phyloP scores from a whole-genome alignment of 2,113 vertebrate genomes.

The Notarius quadriscutis region DNA sequence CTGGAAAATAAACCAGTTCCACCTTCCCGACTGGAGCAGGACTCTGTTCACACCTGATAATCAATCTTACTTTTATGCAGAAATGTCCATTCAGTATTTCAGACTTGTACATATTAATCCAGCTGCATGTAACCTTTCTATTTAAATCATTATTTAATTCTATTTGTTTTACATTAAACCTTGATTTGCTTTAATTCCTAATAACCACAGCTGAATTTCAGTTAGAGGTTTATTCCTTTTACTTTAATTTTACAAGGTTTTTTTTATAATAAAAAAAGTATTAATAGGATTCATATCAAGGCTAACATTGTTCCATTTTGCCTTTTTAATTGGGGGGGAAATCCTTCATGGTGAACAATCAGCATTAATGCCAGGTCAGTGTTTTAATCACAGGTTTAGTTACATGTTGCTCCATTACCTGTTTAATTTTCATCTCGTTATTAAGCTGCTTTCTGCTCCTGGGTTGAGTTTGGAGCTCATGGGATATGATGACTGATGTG shows the following conservation, averaged over 20 bases:
- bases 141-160: background rate
- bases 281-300: background rate
- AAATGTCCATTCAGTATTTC: background rate
- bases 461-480: background rate
- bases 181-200: background rate
- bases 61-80: background rate
- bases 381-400: background rate
- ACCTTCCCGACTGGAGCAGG: background rate
- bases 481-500: background rate
- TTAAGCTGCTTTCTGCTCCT: background rate
- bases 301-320: background rate
- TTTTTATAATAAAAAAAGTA: background rate
- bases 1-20: background rate
- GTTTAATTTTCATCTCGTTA: background rate
- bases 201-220: background rate
- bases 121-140: background rate
- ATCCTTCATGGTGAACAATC: background rate
- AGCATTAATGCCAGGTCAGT: background rate
- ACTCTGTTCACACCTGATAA: background rate
- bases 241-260: background rate
- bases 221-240: background rate
- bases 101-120: background rate
- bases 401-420: background rate
- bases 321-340: background rate
- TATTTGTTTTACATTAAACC: background rate